Evolutionary conservation across 2,113 vertebrate genomes (phyloP), one percentile per base, ranked within the genome.

Genomic region (Spea multiplicata): DNA sequence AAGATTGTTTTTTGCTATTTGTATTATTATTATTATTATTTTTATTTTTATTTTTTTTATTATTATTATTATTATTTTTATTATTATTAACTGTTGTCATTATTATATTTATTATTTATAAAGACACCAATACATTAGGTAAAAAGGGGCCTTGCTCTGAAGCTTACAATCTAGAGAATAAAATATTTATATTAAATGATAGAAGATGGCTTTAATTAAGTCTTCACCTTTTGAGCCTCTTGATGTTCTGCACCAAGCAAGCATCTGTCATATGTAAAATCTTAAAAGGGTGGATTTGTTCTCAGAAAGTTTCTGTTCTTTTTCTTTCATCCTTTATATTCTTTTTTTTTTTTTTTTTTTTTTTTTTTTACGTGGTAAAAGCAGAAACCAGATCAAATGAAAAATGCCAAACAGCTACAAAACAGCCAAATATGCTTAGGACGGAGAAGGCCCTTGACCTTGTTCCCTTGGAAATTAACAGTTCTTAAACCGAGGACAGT

Each of bases 381-480:
- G 76, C 64, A 65, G 65, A 71, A 79, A 66, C 49, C 68, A 78
- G 55, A 70, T 70, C 66, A 30, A 62, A 44, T 45, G 17, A 66
- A 72, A 72, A 72, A 73, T 53, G 44, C 44, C 76, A 72, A 73
- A 73, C 47, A 66, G 61, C 44, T 47, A 64, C 52, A 17, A 73
- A 52, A 48, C 76, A 79, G 76, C 76, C 76, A 79, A 73, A 73
- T 72, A 66, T 71, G 12, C 30, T 55, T 8, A 79, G 70, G 76
- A 61, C 14, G 70, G 76, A 79, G 76, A 79, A 66, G 70, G 69
- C 69, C 76, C 17, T 71, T 73, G 49, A 66, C 69, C 75, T 17
- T 1, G 12, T 57, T 62, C 66, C 45, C 53, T 44, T 79, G 68
- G 70, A 79, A 79, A 72, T 79, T 62, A 78, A 61, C 48, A 78